Evolutionary conservation across 2,888 invertebrate species (phyloP).

Genomic region (Cyaniris semiargus): DNA sequence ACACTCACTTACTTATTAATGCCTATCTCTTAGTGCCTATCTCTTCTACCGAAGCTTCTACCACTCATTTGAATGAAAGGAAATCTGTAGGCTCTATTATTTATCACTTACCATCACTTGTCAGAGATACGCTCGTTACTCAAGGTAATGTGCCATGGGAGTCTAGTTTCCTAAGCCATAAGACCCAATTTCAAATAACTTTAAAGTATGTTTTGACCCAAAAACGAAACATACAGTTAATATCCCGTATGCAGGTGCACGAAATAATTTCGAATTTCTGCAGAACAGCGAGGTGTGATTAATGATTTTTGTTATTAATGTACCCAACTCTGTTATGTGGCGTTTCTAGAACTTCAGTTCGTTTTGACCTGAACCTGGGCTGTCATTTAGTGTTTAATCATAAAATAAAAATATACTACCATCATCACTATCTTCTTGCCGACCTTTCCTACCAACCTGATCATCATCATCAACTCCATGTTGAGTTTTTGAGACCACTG

Average conservation of each 20-base stretch:
- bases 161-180: not conserved
- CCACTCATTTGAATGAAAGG: not conserved
- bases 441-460: too few relatives aligned
- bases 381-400: not conserved
- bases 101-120: constrained; percentile 4
- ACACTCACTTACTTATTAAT: too few relatives aligned
- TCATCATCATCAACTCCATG: too few relatives aligned
- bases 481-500: too few relatives aligned
- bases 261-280: not conserved
- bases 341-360: not conserved
- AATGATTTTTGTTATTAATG: constrained; percentile 11
- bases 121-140: constrained; percentile 1
- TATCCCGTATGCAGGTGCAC: not conserved
- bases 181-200: not conserved
- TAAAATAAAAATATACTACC: too few relatives aligned
- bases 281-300: not conserved
- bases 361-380: not conserved
- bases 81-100: constrained; percentile 3
- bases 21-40: not conserved
- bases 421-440: too few relatives aligned
- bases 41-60: not conserved
- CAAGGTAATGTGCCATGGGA: not conserved
- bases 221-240: constrained; percentile 2
- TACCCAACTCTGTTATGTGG: not conserved
- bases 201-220: not conserved